Base-by-base conservation (phyloP, 2,888 invertebrate genomes). In the Plebejus melissa region DNA sequence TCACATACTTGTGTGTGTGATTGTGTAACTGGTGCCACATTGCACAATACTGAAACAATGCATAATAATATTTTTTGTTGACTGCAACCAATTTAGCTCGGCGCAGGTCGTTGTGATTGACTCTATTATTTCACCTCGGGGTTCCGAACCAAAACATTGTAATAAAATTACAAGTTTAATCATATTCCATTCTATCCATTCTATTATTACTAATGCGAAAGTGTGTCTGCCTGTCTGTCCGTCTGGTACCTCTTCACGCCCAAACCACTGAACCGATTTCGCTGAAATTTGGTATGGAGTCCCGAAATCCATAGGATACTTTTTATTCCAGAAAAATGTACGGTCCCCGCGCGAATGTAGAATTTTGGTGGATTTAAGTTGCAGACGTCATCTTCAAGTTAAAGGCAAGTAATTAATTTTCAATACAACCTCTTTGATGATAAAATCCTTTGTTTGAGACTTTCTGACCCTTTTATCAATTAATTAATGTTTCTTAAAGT, bases 51-150 rank as follows among this genome's bases (percentile, higher is more conserved):
- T 65, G 13, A 65, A 65, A 65, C 65, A 65, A 65, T 65, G 65
- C 65, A 65, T 65, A 65, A 32, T 65, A 65, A 65, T 65, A 65
- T 36, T 65, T 65, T 65, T 65, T 65, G 65, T 65, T 36, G 65
- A 65, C 13, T 65, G 65, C 65, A 65, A 65, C 60, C 22, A 65
- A 65, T 65, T 32, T 36, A 22, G 32, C 28, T 13, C 32, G 32
- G 65, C 16, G 1, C 60, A 28, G 60, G 28, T 9, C 60, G 60
- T 11, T 28, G 60, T 28, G 28, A 65, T 58, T 22, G 58, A 58
- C 22, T 22, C 60, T 65, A 32, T 65, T 65, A 32, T 65, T 32
- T 28, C 28, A 28, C 58, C 28, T 65, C 11, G 32, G 28, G 60
- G 60, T 65, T 65, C 60, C 4, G 32, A 32, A 65, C 60, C 9